Evolutionary conservation across 1,140 invertebrate species (phyloP).

Genomic region (Temnothorax nylanderi): DNA sequence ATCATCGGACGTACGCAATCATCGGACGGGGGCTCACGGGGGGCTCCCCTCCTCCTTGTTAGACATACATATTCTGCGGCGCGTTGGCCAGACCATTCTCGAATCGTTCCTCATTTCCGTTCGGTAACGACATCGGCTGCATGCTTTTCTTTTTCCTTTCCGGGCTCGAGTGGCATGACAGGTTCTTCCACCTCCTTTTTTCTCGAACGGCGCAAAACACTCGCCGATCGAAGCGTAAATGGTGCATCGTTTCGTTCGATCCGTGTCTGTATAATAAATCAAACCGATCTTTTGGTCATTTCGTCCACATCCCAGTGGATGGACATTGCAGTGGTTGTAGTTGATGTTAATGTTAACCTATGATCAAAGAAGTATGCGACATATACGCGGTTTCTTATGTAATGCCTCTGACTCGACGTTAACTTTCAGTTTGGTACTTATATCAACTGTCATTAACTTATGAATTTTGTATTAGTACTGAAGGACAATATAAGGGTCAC

Average conservation of each 20-base stretch:
- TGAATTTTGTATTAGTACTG: not conserved
- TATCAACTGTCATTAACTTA: not conserved
- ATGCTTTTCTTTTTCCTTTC: conserved; percentile 32
- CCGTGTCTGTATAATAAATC: conserved; percentile 8
- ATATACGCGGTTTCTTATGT: not conserved
- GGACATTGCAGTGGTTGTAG: not conserved
- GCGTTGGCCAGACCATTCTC: conserved; percentile 36
- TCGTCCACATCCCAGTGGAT: not conserved
- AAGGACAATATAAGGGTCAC: not conserved
- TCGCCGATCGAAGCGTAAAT: conserved; percentile 13
- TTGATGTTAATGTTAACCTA: not conserved
- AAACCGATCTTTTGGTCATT: not conserved
- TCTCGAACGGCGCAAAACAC: not conserved
- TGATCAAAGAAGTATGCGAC: not conserved
- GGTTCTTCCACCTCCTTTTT: conserved; percentile 31
- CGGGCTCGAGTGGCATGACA: not conserved
- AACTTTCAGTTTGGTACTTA: not conserved
- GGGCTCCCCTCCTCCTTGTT: conserved; percentile 13
- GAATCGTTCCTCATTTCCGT: conserved; percentile 72
- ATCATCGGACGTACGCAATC: conserved; percentile 69
- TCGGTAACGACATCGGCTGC: conserved; percentile 63
- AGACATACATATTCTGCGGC: conserved; percentile 2
- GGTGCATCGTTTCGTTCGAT: conserved; percentile 11
- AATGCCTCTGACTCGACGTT: not conserved
- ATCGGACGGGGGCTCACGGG: conserved; percentile 33